Conservation (phyloP, 2,113 vertebrate genomes). For the Baryphthengus martii region DNA sequence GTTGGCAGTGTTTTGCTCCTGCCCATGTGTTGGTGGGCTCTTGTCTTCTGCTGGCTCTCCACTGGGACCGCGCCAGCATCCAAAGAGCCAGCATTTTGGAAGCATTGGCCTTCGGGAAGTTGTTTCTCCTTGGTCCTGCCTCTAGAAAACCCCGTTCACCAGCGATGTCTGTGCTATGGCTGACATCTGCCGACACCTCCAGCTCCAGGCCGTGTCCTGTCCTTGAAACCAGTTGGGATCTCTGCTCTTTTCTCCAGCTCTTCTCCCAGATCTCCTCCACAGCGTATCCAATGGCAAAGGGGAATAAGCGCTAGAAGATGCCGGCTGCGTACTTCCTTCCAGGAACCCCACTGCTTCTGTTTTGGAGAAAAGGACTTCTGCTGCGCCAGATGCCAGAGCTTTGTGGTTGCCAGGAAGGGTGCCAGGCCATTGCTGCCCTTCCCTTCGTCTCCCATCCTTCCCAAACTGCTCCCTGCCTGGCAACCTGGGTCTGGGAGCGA, state of each 20-base stretch:
- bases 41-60: background rate
- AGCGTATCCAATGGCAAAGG: accelerated
- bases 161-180: accelerated
- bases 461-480: background rate
- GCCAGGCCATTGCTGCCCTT: background rate
- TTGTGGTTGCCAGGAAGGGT: no score
- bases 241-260: background rate
- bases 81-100: background rate
- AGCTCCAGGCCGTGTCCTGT: accelerated
- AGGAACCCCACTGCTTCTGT: background rate
- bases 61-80: accelerated
- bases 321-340: background rate
- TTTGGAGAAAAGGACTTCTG: background rate
- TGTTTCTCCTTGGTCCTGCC: background rate
- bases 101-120: background rate
- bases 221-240: background rate
- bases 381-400: background rate
- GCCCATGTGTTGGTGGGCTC: background rate
- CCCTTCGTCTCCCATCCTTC: accelerated
- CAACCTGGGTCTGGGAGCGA: background rate
- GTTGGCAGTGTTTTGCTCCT: background rate
- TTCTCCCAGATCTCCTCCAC: background rate
- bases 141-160: background rate
- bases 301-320: background rate
- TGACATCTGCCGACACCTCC: background rate